Evolutionary conservation across 2,888 invertebrate genomes (phyloP).

Genomic region (Sepioteuthis lessoniana): DNA sequence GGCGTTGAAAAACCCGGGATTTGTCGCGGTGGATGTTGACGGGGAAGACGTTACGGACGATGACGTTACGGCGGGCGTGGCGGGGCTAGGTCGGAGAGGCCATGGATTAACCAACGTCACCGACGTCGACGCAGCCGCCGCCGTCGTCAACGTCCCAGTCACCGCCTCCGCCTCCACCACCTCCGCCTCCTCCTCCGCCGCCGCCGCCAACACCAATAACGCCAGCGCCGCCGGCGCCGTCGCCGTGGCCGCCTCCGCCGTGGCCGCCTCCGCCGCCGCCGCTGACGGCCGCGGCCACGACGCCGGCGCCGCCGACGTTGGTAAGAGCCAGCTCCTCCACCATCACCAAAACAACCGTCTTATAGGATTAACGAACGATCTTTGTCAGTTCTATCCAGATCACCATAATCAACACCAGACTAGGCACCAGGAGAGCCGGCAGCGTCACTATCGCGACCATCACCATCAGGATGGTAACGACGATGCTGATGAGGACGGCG

Average conservation of each 20-base stretch:
- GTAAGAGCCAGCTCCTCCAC: background rate
- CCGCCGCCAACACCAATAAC: background rate
- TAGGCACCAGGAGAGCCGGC: conserved; percentile 13
- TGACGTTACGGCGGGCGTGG: background rate
- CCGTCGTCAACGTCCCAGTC: background rate
- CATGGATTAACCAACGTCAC: background rate
- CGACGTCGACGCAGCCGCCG: background rate
- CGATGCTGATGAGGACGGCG: background rate
- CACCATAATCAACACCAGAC: background rate
- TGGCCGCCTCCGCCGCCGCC: background rate
- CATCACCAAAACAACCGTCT: background rate
- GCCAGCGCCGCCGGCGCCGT: background rate
- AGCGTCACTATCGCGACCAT: background rate
- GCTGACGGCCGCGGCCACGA: background rate
- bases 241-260: background rate
- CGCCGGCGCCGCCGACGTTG: background rate
- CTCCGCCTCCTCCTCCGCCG: background rate
- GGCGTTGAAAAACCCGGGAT: background rate
- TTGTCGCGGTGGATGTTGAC: conserved; percentile 33
- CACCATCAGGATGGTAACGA: background rate
- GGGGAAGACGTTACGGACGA: background rate
- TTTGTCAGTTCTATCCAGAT: background rate
- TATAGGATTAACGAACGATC: background rate
- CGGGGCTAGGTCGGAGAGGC: background rate
- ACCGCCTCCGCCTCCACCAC: background rate